Percentiles rank a stretch among this genome's conserved stretches.
phyloP scores from a whole-genome alignment of 2,888 invertebrate genomes.

The Sphinx pinastri region DNA sequence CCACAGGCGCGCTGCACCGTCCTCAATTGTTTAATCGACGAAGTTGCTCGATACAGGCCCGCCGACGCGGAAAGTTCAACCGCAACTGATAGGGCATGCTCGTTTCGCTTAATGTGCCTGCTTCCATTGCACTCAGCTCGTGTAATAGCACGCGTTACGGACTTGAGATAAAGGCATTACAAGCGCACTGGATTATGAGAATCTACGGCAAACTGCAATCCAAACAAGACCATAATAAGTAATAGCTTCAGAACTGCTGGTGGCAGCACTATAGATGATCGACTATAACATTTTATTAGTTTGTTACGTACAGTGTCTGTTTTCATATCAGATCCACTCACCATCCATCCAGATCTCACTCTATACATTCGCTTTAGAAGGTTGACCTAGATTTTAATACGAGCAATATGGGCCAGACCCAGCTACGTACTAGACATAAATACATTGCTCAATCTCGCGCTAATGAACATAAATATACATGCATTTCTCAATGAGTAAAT shows the following conservation, averaged over 20 bases:
- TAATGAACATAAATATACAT: conserved; percentile 13
- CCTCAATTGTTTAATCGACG: conserved; percentile 71
- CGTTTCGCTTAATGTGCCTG: conserved; percentile 64
- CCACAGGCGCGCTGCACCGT: conserved; percentile 45
- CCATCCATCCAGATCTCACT: background rate
- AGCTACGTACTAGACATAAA: background rate
- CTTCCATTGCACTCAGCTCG: conserved; percentile 52
- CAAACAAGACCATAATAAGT: conserved; percentile 20
- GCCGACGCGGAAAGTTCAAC: conserved; percentile 65
- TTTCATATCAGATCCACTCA: background rate
- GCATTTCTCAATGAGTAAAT: conserved; percentile 11
- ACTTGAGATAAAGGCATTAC: conserved; percentile 41
- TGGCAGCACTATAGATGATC: background rate
- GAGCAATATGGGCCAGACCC: conserved; percentile 6
- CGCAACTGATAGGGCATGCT: conserved; percentile 63
- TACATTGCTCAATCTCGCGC: background rate
- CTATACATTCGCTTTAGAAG: background rate
- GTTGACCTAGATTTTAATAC: conserved; percentile 7
- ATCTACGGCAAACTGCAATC: conserved; percentile 10
- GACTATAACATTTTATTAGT: background rate
- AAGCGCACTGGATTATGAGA: conserved; percentile 18
- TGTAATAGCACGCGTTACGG: conserved; percentile 51
- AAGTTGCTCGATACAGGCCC: conserved; percentile 70
- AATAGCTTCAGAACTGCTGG: background rate
- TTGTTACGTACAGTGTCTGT: background rate